Percentiles rank a stretch among this genome's conserved stretches.
Conservation (phyloP, 30 jellyfish, hydroid and myxozoan genomes). For the Chrysaora quinquecirrha region DNA sequence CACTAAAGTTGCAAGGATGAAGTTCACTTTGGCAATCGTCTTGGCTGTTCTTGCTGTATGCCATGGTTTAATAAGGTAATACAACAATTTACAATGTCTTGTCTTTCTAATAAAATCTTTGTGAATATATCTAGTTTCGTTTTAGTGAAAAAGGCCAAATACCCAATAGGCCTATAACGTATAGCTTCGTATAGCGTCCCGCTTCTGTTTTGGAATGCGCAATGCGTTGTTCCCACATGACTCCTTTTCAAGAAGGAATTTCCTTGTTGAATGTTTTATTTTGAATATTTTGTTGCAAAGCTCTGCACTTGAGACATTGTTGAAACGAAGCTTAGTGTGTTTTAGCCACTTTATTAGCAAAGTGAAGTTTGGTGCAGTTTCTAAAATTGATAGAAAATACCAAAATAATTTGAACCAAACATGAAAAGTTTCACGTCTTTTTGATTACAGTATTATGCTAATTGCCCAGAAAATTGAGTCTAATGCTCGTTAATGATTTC, state of each 20-base stretch:
- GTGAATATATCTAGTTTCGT: background rate
- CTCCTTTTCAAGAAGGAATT: background rate
- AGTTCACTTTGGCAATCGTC: background rate
- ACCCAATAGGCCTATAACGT: no score
- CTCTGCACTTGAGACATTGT: no score
- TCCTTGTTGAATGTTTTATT: no score
- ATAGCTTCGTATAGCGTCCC: no score
- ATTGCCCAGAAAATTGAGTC: no score
- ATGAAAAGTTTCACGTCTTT: background rate
- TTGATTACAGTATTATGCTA: no score
- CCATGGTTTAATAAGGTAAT: constrained; percentile 61
- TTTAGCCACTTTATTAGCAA: background rate
- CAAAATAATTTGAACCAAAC: background rate
- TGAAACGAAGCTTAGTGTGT: background rate
- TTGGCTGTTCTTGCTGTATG: constrained; percentile 61
- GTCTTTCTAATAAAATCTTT: background rate
- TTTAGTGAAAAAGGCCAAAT: no score
- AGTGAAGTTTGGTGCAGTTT: no score
- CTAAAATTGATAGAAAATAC: background rate
- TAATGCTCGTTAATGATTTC: no score
- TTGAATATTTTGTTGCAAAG: no score
- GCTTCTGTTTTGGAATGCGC: no score
- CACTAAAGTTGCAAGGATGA: constrained; percentile 16
- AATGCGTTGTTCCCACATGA: no score
- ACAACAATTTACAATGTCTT: background rate